Evolutionary conservation across 2,797 vertebrate genomes (phyloP), one percentile per base, ranked within the genome.

Genomic region (Remorina albescens): DNA sequence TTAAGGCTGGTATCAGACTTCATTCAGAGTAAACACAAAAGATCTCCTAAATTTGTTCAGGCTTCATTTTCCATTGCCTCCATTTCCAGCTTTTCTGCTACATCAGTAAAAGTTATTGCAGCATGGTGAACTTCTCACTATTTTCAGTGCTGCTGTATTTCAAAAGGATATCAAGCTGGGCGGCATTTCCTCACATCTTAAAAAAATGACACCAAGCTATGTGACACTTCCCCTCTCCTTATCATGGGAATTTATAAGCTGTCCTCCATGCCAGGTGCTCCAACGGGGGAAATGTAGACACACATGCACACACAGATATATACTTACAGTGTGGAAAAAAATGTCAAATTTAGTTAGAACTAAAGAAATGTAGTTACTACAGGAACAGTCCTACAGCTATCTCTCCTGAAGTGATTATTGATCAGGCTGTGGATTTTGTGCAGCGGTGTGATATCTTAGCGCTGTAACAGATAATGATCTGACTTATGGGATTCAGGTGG

Each of bases 181-280:
- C 39, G n/a, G 72, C 76, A 83, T 91, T 92, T 92, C 90, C 80
- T 93, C 91, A 93, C 92, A 89, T 93, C 90, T 87, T 94, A 91
- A 93, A 92, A 91, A 90, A 94, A 90, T 88, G 93, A 92, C 92
- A 92, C 86, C 60, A 41, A 92, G 90, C 78, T 91, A 93, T 93
- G 88, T 92, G 90, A 92, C 93, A 92, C 91, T 89, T 93, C 89
- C 84, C 86, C 90, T 92, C 88, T 92, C 86, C 84, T 92, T 92
- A 94, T 82, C 60, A 25, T 75, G 69, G 89, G 88, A 89, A 94
- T 92, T 93, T 93, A 94, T 91, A 90, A 69, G 84, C 85, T 75
- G 60, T 78, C 66, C 80, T 85, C 80, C 21, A 15, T 42, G 46
- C 86, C 92, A 93, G 91, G 90, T 93, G 91, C 74, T 80, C 75